phyloP scores from a whole-genome alignment of 2,797 vertebrate species.

The Sebastes diaconus region DNA sequence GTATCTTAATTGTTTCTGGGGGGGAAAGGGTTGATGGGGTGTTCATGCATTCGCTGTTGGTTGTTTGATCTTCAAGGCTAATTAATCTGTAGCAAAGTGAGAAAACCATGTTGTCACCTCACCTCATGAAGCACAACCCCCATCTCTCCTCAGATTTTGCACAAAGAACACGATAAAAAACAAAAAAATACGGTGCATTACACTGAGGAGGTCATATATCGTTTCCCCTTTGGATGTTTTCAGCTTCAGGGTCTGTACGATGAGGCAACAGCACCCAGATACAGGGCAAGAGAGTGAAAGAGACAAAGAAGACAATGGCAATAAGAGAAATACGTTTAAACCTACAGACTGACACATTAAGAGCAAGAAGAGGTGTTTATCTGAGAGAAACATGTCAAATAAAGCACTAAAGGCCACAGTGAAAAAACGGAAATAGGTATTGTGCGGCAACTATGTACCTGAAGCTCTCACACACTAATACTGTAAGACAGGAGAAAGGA shows the following conservation, averaged over 20 bases:
- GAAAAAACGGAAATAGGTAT: background rate
- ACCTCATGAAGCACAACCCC: conserved; percentile 19
- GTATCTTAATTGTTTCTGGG: conserved; percentile 63
- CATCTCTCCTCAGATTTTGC: background rate
- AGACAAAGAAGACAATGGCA: conserved; percentile 2
- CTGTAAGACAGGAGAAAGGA: background rate
- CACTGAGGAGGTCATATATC: background rate
- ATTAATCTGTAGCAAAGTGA: conserved; percentile 63
- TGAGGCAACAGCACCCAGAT: conserved; percentile 55
- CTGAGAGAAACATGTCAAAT: background rate
- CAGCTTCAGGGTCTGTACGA: conserved; percentile 37
- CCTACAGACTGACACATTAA: background rate
- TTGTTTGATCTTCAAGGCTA: conserved; percentile 70
- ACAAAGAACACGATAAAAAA: conserved; percentile 25
- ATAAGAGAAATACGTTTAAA: background rate
- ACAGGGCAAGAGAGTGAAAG: conserved; percentile 41
- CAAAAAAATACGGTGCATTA: background rate
- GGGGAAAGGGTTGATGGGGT: conserved; percentile 18
- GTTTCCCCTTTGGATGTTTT: conserved; percentile 36
- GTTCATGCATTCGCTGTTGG: conserved; percentile 35
- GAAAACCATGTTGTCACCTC: conserved; percentile 59
- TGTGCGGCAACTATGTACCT: background rate
- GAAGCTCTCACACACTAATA: background rate
- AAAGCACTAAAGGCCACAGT: background rate
- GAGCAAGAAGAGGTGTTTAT: background rate